phyloP scores from a whole-genome alignment of 2,888 invertebrate species.

The Melipona beecheii region DNA sequence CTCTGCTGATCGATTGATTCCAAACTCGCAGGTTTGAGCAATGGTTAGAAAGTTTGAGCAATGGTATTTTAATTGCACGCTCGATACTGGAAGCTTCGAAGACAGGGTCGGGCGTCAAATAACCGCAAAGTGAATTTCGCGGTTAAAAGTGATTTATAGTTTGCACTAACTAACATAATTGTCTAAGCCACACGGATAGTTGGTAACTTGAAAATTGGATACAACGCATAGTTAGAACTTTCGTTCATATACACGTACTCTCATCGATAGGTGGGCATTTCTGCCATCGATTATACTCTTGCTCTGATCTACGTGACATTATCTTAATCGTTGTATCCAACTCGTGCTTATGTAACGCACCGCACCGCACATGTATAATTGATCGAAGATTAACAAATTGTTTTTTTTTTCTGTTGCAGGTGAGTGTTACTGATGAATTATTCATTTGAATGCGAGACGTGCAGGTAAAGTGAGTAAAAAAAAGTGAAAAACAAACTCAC shows the following conservation, averaged over 20 bases:
- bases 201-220: conserved; percentile 21
- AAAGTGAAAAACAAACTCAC: not conserved
- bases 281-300: conserved; percentile 6
- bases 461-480: conserved; percentile 8
- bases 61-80: conserved; percentile 18
- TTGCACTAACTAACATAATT: conserved; percentile 39
- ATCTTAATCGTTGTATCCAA: not conserved
- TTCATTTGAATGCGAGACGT: not conserved
- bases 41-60: not conserved
- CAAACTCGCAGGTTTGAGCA: not conserved
- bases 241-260: not conserved
- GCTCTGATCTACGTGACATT: not conserved
- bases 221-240: conserved; percentile 18
- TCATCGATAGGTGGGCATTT: not conserved
- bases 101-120: conserved; percentile 5
- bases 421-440: conserved; percentile 20
- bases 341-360: not conserved
- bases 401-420: conserved; percentile 25
- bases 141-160: conserved; percentile 42
- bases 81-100: not conserved
- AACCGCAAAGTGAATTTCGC: conserved; percentile 33
- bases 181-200: conserved; percentile 29
- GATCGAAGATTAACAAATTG: not conserved
- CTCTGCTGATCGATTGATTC: not conserved
- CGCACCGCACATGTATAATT: not conserved